Base-by-base conservation (phyloP, 2,797 vertebrate genomes). In the Enteromius afrohamiltoni region DNA sequence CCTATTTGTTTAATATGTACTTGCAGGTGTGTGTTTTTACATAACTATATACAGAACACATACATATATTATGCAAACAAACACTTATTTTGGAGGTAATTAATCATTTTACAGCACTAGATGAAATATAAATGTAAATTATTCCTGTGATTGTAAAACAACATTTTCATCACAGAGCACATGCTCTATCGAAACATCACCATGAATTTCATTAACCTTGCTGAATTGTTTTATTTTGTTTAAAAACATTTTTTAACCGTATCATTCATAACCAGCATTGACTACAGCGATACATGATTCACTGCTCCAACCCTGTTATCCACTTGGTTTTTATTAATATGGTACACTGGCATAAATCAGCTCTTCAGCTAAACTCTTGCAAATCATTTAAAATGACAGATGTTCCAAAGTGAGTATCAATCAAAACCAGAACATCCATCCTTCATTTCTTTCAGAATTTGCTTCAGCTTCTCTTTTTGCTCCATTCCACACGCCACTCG, bases 401-500 rank as follows among this genome's bases (percentile, higher is more conserved):
- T 40, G 21, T 14, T 60, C n/a, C 51, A 10, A 71, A 71, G 19
- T 58, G 51, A 80, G 14, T n/a, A 29, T 49, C 60, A 34, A 17
- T 23, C 2, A 6, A 67, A 51, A 34, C 29, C 34, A 79, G 34
- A 29, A 62, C 8, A 42, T 14, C 13, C 8, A 26, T 14, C 14
- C 2, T 4, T 7, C 10, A 49, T 53, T 14, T 16, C n/a, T 23
- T 70, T 21, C 21, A 19, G 8, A 21, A 49, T 58, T 21, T 11
- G 4, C 49, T 19, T 95, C 87, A 97, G 85, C 80, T 89, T 51
- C 51, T 85, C 89, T 97, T 96, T 88, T 93, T 95, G 88, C 89
- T 93, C 96, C 96, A 97, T 0, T 94, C 92, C 0, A 95, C 93
- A 77, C 97, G 93, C 97, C 97, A 98, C 82, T 98, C 97, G 40